Conservation (phyloP, 2,888 invertebrate genomes). For the Drosophila neotestacea region DNA sequence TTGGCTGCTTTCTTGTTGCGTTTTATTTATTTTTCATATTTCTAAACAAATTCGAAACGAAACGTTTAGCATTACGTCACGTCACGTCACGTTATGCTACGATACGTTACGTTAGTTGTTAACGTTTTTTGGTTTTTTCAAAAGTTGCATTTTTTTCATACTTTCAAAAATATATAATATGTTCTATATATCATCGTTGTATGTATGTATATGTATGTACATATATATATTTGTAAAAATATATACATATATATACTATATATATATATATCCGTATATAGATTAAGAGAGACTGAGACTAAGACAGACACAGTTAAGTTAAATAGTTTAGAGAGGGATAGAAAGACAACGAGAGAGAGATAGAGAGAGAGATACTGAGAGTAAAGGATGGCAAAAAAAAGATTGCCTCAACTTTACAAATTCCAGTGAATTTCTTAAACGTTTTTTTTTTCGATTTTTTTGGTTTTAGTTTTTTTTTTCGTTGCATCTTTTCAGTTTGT, state of each 20-base stretch:
- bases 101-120: slow-evolving; percentile 20
- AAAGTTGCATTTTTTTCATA: slow-evolving; percentile 73
- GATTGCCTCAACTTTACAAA: slow-evolving; percentile 29
- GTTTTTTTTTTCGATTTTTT: slow-evolving; percentile 41
- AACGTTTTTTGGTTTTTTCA: slow-evolving; percentile 54
- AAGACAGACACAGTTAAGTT: slow-evolving; percentile 49
- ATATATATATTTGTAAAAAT: slow-evolving; percentile 59
- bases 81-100: background rate
- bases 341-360: slow-evolving; percentile 22
- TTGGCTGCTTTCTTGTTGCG: slow-evolving; percentile 44
- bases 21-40: slow-evolving; percentile 9
- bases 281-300: slow-evolving; percentile 38
- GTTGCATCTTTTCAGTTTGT: slow-evolving; percentile 57
- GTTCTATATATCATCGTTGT: slow-evolving; percentile 50
- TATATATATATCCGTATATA: slow-evolving; percentile 46
- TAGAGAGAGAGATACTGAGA: slow-evolving; percentile 22
- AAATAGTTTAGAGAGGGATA: slow-evolving; percentile 26
- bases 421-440: slow-evolving; percentile 34
- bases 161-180: slow-evolving; percentile 73
- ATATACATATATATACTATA: slow-evolving; percentile 56
- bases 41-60: slow-evolving; percentile 47
- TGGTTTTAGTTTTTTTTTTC: slow-evolving; percentile 32
- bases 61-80: slow-evolving; percentile 30
- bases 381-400: slow-evolving; percentile 33
- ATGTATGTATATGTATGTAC: slow-evolving; percentile 33